Evolutionary conservation across 1,140 invertebrate species (phyloP).

Genomic region (Watersipora subatra): DNA sequence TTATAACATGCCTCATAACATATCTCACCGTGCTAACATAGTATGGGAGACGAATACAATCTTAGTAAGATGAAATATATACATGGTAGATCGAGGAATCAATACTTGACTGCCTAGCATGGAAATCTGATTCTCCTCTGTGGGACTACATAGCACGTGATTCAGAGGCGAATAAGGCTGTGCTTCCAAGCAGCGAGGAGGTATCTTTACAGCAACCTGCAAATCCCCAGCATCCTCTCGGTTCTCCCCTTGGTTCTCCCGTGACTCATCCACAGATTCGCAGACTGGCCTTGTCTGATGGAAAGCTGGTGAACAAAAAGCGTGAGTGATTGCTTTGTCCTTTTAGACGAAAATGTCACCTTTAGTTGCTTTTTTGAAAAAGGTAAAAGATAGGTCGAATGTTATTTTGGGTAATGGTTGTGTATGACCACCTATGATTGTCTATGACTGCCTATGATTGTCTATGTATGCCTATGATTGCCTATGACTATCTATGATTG

Average conservation of each 20-base stretch:
- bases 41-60: too few species aligned
- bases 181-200: slow-evolving; percentile 36
- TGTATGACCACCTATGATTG: too few species aligned
- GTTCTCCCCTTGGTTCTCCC: slow-evolving; percentile 19
- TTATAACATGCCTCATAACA: too few species aligned
- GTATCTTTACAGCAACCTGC: slow-evolving; percentile 13
- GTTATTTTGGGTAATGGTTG: too few species aligned
- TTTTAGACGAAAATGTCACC: too few species aligned
- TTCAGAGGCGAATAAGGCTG: slow-evolving; percentile 19
- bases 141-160: slow-evolving; percentile 51
- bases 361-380: too few species aligned
- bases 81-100: slow-evolving; percentile 73
- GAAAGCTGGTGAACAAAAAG: background rate
- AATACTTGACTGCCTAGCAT: slow-evolving; percentile 82
- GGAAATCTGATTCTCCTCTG: slow-evolving; percentile 70
- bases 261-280: slow-evolving; percentile 19
- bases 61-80: too few species aligned
- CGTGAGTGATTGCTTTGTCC: background rate
- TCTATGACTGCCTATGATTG: too few species aligned
- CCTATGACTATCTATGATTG: too few species aligned
- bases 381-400: too few species aligned
- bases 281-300: slow-evolving; percentile 11
- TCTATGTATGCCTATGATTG: too few species aligned
- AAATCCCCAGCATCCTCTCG: slow-evolving; percentile 1
- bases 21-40: too few species aligned